phyloP scores from a whole-genome alignment of 2,888 invertebrate genomes.

The Ametastegia equiseti region DNA sequence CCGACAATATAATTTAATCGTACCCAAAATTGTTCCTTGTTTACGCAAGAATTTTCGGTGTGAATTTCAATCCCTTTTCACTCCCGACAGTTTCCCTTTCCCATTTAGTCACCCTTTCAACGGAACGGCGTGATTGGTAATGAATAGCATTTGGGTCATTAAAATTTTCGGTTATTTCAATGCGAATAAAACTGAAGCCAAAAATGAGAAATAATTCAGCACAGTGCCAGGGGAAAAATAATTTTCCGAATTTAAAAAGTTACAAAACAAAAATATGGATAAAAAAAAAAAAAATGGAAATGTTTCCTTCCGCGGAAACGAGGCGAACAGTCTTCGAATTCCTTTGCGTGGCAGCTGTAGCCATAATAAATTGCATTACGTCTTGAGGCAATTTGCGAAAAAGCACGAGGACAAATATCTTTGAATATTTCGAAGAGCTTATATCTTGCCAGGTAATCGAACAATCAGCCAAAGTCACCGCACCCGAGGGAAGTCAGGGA shows the following conservation, averaged over 20 bases:
- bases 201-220: not conserved
- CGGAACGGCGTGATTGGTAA: constrained; percentile 1
- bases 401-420: not conserved
- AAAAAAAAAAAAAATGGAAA: too few relatives aligned
- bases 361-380: not conserved
- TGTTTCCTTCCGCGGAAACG: not conserved
- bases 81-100: not conserved
- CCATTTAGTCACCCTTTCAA: not conserved
- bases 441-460: not conserved
- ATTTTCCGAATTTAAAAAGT: too few relatives aligned
- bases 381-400: not conserved
- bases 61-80: constrained; percentile 1
- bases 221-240: too few relatives aligned
- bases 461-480: constrained; percentile 8
- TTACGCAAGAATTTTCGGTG: not conserved
- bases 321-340: not conserved
- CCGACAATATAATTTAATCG: not conserved
- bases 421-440: not conserved
- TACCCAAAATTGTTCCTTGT: not conserved
- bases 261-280: too few relatives aligned
- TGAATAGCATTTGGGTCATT: not conserved
- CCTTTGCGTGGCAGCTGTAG: not conserved
- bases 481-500: constrained; percentile 1
- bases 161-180: not conserved
- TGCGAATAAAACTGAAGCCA: not conserved